These are phyloP conservation scores for Otis tarda DNA, from an alignment of 2,113 vertebrate species.

Conservation along the genomic window DNA sequence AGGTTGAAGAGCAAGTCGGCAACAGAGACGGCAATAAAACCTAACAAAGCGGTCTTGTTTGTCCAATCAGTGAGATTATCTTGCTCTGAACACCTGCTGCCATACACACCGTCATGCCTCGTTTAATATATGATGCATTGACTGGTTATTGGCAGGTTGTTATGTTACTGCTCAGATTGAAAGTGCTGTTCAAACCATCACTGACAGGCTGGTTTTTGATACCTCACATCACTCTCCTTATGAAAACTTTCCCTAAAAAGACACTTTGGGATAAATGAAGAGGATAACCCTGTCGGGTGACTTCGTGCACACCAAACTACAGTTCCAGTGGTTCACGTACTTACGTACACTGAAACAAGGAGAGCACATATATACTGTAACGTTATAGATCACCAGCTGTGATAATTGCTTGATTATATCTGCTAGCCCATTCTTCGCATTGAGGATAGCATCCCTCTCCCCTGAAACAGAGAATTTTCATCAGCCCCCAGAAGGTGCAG, in stretches of 20 bases:
- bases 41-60: neutral
- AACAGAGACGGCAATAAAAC: neutral
- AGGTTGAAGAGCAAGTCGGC: neutral
- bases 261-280: neutral
- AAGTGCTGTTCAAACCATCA: neutral
- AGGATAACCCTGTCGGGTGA: neutral
- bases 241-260: neutral
- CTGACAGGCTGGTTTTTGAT: neutral
- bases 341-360: neutral
- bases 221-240: neutral
- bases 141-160: neutral
- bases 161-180: neutral
- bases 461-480: neutral
- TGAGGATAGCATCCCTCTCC: neutral
- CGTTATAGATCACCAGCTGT: neutral
- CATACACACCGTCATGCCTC: neutral
- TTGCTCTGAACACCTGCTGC: conserved; percentile 11
- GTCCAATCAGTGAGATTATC: neutral
- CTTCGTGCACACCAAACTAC: neutral
- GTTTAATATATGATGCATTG: neutral
- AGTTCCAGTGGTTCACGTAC: neutral
- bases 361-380: neutral
- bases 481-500: accelerated
- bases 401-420: neutral
- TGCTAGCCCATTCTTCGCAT: neutral